A percentile compares a stretch with the other conserved stretches of the same genome.
These are phyloP conservation scores for Drosophila simulans DNA, from an alignment of 1,140 invertebrate genomes.

Conservation along the genomic window DNA sequence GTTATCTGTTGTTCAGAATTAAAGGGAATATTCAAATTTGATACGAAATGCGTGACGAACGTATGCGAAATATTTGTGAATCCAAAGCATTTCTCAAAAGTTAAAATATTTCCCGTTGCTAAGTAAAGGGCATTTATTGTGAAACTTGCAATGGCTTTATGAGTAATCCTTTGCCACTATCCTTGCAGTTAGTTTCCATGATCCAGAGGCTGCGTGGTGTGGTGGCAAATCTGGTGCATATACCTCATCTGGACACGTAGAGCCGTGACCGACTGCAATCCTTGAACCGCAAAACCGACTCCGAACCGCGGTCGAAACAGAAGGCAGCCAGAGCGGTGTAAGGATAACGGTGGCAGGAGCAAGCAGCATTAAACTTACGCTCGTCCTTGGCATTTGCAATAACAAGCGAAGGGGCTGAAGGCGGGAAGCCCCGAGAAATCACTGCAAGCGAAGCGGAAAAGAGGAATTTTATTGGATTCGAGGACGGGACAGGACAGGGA, in stretches of 20 bases:
- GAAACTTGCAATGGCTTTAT: constrained; percentile 1
- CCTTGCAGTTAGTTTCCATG: constrained; percentile 25
- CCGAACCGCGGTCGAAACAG: constrained; percentile 31
- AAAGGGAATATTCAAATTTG: too few species aligned
- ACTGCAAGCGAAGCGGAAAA: constrained; percentile 35
- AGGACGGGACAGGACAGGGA: constrained; percentile 11
- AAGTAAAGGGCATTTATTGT: constrained; percentile 10
- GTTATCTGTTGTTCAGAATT: neutral
- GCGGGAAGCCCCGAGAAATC: constrained; percentile 18
- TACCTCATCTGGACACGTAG: constrained; percentile 17
- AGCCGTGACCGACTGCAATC: constrained; percentile 36
- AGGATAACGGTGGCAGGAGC: constrained; percentile 34
- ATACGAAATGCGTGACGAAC: too few species aligned
- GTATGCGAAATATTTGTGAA: too few species aligned
- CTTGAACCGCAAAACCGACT: constrained; percentile 33
- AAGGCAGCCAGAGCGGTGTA: constrained; percentile 23
- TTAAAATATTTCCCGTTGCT: neutral
- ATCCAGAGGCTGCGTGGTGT: constrained; percentile 23
- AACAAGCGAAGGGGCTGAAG: constrained; percentile 14
- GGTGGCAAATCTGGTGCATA: constrained; percentile 14
- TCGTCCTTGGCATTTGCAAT: constrained; percentile 76
- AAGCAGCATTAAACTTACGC: constrained; percentile 49
- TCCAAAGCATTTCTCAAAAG: too few species aligned
- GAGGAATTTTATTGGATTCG: constrained; percentile 47
- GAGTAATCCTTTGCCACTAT: neutral